Evolutionary conservation across 2,113 vertebrate species (phyloP).

Genomic region (Catharus minimus): DNA sequence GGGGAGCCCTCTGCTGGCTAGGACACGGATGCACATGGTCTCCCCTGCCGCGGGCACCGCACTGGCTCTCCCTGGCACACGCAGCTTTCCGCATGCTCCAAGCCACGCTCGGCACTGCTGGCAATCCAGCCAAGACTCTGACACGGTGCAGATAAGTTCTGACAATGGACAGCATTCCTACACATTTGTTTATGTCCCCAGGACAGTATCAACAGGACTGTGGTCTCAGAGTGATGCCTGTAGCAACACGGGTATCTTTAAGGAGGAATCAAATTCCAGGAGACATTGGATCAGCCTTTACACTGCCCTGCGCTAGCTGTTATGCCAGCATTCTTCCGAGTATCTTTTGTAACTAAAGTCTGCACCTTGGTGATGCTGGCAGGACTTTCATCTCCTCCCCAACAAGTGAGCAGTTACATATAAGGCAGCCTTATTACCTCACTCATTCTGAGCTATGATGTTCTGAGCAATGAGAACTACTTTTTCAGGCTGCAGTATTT

Average conservation of each 20-base stretch:
- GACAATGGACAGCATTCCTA: not conserved
- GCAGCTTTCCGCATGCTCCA: not conserved
- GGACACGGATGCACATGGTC: accelerated
- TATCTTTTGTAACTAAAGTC: not conserved
- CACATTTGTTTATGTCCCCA: not conserved
- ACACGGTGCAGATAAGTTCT: accelerated
- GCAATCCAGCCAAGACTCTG: not conserved
- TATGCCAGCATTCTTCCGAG: accelerated
- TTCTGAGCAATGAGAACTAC: not conserved
- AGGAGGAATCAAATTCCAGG: not conserved
- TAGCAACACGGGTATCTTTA: not conserved
- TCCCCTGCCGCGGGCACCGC: accelerated
- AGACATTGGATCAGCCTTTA: not conserved
- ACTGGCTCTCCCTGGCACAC: accelerated
- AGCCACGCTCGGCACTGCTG: accelerated
- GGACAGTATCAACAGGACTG: too few species aligned
- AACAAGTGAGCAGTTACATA: not conserved
- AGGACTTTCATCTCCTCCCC: not conserved
- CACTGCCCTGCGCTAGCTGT: not conserved
- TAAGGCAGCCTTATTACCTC: not conserved
- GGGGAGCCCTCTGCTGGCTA: conserved; percentile 73
- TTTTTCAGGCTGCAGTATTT: not conserved
- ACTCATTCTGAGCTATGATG: not conserved
- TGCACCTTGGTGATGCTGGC: not conserved
- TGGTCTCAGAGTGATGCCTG: not conserved